A percentile compares a stretch with the other conserved stretches of the same genome.
These are phyloP conservation scores for Oreochromis mossambicus DNA, from an alignment of 2,797 vertebrate genomes.

Conservation along the genomic window DNA sequence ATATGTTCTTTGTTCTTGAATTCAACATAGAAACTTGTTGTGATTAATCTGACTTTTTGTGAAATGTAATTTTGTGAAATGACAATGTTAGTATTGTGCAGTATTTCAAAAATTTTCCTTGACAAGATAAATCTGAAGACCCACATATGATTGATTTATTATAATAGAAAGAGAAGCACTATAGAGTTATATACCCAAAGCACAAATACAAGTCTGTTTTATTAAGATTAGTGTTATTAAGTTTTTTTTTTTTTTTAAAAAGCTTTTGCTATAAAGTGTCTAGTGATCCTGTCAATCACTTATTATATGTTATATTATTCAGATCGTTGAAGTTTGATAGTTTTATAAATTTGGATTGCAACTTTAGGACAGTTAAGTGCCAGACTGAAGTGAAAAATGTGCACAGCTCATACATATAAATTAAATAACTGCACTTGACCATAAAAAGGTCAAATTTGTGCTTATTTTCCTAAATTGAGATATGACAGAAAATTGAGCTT, in stretches of 20 bases:
- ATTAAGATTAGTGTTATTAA: neutral
- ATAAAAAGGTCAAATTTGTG: neutral
- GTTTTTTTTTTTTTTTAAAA: neutral
- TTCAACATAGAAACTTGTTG: neutral
- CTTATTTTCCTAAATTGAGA: neutral
- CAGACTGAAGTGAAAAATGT: neutral
- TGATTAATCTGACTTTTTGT: neutral
- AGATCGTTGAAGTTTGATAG: neutral
- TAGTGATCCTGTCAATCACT: neutral
- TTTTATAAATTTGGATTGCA: neutral
- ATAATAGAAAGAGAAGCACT: neutral
- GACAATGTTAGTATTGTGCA: neutral
- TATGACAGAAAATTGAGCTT: neutral
- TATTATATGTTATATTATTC: neutral
- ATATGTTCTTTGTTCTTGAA: neutral
- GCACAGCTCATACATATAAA: neutral
- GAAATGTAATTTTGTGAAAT: neutral
- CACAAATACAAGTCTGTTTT: neutral
- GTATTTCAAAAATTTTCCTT: fast-evolving
- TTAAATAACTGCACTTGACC: neutral
- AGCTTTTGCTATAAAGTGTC: neutral
- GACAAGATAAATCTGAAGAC: neutral
- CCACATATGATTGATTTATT: neutral
- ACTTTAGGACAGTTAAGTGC: neutral
- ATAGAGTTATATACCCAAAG: neutral